These are phyloP conservation scores for Eufriesea mexicana DNA, from an alignment of 1,140 invertebrate species.

Conservation along the genomic window DNA sequence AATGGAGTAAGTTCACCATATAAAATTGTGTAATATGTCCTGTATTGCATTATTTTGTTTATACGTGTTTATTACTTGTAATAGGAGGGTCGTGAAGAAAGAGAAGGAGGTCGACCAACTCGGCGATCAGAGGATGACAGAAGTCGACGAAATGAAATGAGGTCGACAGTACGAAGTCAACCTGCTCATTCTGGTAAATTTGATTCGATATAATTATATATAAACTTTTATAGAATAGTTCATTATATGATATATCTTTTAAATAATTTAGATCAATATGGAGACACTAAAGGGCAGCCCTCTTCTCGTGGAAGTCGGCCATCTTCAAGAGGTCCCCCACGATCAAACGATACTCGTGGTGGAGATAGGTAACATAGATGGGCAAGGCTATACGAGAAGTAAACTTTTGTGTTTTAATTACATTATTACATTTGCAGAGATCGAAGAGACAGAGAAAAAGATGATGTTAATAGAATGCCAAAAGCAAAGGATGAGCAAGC, in stretches of 20 bases:
- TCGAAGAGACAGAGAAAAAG: slow-evolving; percentile 75
- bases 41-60: neutral
- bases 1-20: slow-evolving; percentile 72
- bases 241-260: neutral
- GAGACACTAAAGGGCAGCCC: slow-evolving; percentile 66
- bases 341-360: slow-evolving; percentile 56
- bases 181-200: slow-evolving; percentile 69
- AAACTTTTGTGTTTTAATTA: neutral
- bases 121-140: slow-evolving; percentile 66
- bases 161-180: slow-evolving; percentile 58
- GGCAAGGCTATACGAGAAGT: neutral
- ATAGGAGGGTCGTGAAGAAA: slow-evolving; percentile 76
- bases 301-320: slow-evolving; percentile 48
- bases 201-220: neutral
- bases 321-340: slow-evolving; percentile 44
- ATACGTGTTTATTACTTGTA: slow-evolving; percentile 10
- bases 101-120: slow-evolving; percentile 61
- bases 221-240: neutral
- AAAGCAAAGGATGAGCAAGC: slow-evolving; percentile 85
- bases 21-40: neutral
- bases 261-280: slow-evolving; percentile 65
- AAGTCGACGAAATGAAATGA: slow-evolving; percentile 51
- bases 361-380: slow-evolving; percentile 61
- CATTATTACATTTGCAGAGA: slow-evolving; percentile 67
- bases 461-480: slow-evolving; percentile 82